Conservation (phyloP, 2,113 vertebrate genomes). For the Agelaius tricolor region DNA sequence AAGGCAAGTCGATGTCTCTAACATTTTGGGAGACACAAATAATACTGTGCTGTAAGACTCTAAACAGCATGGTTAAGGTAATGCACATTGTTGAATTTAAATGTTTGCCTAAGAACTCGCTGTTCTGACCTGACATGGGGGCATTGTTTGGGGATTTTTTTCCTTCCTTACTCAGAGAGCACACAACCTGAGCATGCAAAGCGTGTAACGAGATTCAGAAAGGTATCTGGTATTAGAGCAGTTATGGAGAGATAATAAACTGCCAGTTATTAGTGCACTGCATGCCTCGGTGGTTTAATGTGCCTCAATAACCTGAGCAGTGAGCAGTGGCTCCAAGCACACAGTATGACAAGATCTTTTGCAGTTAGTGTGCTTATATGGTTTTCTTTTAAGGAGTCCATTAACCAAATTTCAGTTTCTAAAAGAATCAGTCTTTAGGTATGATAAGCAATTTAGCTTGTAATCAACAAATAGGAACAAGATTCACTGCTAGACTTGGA, state of each 20-base stretch:
- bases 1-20: accelerated
- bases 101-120: background rate
- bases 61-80: background rate
- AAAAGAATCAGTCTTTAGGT: background rate
- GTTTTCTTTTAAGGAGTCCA: background rate
- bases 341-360: background rate
- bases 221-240: background rate
- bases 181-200: background rate
- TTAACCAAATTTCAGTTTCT: background rate
- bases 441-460: background rate
- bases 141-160: background rate
- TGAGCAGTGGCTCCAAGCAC: background rate
- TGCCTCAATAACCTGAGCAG: background rate
- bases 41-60: background rate
- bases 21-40: background rate
- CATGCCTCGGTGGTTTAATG: background rate
- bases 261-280: background rate
- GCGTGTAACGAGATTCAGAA: background rate
- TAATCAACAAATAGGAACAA: background rate
- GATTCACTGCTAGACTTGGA: background rate
- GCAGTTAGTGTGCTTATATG: background rate
- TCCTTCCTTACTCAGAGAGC: background rate
- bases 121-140: background rate
- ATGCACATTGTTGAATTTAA: background rate
- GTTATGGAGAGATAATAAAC: background rate